phyloP scores from a whole-genome alignment of 2,888 invertebrate genomes.

The Cataglyphis rosenhaueri region DNA sequence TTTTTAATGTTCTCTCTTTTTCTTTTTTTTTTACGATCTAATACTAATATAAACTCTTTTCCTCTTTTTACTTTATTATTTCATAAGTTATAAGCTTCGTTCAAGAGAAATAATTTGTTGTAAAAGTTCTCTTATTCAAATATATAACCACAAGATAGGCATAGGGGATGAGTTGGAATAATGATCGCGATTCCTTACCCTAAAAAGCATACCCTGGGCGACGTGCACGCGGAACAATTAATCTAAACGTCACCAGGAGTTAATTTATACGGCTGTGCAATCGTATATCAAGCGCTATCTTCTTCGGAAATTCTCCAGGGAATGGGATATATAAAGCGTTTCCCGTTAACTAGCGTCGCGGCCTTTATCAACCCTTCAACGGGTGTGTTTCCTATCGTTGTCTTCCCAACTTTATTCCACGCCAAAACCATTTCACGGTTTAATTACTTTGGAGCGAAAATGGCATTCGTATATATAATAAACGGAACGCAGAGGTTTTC shows the following conservation, averaged over 20 bases:
- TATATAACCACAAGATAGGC: slow-evolving; percentile 51
- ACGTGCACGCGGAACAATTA: slow-evolving; percentile 79
- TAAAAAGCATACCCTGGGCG: slow-evolving; percentile 63
- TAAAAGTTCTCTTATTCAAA: slow-evolving; percentile 50
- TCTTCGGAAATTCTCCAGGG: slow-evolving; percentile 77
- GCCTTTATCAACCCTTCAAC: slow-evolving; percentile 83
- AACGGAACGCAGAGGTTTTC: slow-evolving; percentile 5
- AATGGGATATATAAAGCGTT: slow-evolving; percentile 75
- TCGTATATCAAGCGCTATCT: slow-evolving; percentile 83
- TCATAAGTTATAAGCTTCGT: background rate
- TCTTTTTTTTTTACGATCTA: background rate
- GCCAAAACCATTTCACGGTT: slow-evolving; percentile 67
- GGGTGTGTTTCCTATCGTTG: slow-evolving; percentile 78
- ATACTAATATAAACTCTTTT: background rate
- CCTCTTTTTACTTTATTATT: background rate
- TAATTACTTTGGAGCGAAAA: slow-evolving; percentile 70
- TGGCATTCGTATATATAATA: slow-evolving; percentile 29
- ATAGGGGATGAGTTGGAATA: slow-evolving; percentile 69
- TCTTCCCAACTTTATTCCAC: slow-evolving; percentile 56
- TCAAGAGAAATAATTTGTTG: background rate
- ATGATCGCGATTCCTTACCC: slow-evolving; percentile 71
- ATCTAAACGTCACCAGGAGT: slow-evolving; percentile 83
- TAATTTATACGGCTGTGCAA: slow-evolving; percentile 82
- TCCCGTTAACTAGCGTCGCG: slow-evolving; percentile 74
- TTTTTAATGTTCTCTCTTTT: background rate